These are phyloP conservation scores for Diadema setosum DNA, from an alignment of 35 echinoderm and acorn worm species.

Conservation along the genomic window DNA sequence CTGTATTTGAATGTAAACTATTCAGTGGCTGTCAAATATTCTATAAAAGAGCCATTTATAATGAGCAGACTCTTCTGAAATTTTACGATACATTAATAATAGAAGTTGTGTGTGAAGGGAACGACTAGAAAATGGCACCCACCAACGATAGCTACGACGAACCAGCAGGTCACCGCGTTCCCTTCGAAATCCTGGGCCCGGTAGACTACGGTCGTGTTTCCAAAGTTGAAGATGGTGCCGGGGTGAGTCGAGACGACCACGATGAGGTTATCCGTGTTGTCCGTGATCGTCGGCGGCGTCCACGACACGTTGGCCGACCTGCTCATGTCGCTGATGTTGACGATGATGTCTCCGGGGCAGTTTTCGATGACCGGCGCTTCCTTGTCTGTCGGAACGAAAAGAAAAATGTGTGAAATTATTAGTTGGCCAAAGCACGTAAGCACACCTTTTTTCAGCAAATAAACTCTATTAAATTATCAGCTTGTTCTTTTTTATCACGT, in stretches of 20 bases:
- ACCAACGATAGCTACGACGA: neutral
- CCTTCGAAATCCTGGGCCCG: neutral
- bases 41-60: neutral
- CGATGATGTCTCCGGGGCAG: constrained; percentile 24
- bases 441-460: no score
- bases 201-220: neutral
- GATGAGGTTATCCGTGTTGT: neutral
- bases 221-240: neutral
- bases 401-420: no score
- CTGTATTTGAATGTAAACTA: neutral
- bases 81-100: no score
- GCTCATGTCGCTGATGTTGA: neutral
- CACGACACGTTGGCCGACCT: constrained; percentile 8
- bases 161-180: neutral
- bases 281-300: neutral
- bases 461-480: no score
- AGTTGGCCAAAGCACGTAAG: no score
- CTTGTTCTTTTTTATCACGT: no score
- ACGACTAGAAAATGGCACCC: no score
- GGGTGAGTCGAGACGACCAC: neutral
- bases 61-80: no score
- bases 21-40: neutral
- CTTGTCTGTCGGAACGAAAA: constrained; percentile 19
- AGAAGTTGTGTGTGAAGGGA: no score
- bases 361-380: constrained; percentile 17